A percentile compares a stretch with the other conserved stretches of the same genome.
These are phyloP conservation scores for Sinelater perroti DNA, from an alignment of 2,888 invertebrate genomes.

Conservation along the genomic window DNA sequence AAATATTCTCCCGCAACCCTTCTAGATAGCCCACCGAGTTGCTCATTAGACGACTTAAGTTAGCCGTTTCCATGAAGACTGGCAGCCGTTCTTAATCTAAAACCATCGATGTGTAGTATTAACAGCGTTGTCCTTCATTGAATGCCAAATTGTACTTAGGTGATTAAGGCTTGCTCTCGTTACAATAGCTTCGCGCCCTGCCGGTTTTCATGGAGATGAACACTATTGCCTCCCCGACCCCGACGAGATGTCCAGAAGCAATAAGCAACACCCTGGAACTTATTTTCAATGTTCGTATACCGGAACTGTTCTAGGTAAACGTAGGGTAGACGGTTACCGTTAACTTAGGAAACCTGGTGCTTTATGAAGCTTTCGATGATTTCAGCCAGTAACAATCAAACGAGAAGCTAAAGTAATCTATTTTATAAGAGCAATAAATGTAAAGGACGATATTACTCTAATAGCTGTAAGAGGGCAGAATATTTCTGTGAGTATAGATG, in stretches of 20 bases:
- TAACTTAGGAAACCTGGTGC: neutral
- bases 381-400: neutral
- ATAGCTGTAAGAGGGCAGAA: constrained; percentile 23
- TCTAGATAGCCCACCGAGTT: constrained; percentile 1
- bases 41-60: constrained; percentile 2
- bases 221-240: too few relatives aligned
- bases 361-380: neutral
- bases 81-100: too few relatives aligned
- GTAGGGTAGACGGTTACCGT: too few relatives aligned
- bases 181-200: constrained; percentile 14
- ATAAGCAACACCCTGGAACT: neutral
- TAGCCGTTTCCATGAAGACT: too few relatives aligned
- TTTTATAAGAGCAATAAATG: constrained; percentile 24
- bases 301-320: too few relatives aligned
- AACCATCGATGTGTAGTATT: constrained; percentile 6
- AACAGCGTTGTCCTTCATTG: constrained; percentile 10
- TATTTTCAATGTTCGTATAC: neutral
- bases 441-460: neutral
- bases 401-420: neutral
- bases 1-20: constrained; percentile 47
- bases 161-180: constrained; percentile 11
- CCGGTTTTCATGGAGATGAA: constrained; percentile 7
- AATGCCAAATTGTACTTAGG: constrained; percentile 21
- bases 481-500: constrained; percentile 52
- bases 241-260: too few relatives aligned